phyloP scores from a whole-genome alignment of 1,140 invertebrate species.

The Megalopta genalis region DNA sequence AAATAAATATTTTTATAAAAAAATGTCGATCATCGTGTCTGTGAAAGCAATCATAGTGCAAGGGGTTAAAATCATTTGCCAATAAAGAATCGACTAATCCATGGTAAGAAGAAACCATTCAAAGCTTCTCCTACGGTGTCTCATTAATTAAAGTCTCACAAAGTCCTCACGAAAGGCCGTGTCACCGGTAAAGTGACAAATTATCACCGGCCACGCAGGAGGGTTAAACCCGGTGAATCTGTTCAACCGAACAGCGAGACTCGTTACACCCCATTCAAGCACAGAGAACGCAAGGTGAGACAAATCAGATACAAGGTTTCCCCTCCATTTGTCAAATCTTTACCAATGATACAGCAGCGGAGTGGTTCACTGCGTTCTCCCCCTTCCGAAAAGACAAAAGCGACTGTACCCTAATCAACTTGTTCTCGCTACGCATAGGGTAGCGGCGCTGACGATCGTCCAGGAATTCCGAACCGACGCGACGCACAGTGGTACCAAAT shows the following conservation, averaged over 20 bases:
- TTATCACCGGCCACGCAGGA: neutral
- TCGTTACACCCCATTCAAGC: neutral
- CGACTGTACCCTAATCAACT: neutral
- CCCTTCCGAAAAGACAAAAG: conserved; percentile 2
- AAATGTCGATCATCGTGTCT: no score
- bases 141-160: neutral
- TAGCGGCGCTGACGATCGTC: neutral
- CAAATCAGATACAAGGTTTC: conserved; percentile 40
- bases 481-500: neutral
- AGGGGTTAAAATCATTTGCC: no score
- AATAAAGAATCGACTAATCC: neutral
- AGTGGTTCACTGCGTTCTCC: neutral
- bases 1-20: no score
- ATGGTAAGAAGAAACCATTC: neutral
- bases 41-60: no score
- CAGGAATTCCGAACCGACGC: neutral
- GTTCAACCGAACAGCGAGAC: neutral
- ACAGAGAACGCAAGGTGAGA: conserved; percentile 7
- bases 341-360: neutral
- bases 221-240: conserved; percentile 2
- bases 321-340: conserved; percentile 5
- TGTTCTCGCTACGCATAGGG: neutral
- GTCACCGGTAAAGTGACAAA: neutral
- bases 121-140: no score
- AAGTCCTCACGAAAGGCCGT: neutral